phyloP scores from a whole-genome alignment of 2,113 vertebrate species.

The Mormyrus lacerda region DNA sequence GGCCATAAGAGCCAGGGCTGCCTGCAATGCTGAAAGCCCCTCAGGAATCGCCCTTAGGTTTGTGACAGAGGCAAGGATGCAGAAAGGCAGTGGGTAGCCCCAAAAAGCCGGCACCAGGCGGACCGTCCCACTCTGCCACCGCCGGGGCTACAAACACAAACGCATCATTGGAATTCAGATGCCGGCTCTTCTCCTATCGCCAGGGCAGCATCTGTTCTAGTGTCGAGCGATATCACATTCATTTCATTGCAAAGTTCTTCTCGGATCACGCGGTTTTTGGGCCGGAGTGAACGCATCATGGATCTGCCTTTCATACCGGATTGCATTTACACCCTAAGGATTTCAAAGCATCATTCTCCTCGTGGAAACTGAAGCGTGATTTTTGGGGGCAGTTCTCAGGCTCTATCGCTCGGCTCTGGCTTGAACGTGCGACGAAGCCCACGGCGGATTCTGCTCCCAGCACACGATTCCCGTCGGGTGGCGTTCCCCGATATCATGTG shows the following conservation, averaged over 20 bases:
- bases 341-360: neutral
- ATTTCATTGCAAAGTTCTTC: neutral
- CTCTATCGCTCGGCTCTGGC: neutral
- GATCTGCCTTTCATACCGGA: neutral
- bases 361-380: neutral
- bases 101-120: neutral
- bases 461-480: neutral
- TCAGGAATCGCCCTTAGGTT: neutral
- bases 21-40: neutral
- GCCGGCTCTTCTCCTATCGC: neutral
- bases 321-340: neutral
- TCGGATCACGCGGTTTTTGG: neutral
- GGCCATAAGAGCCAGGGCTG: conserved; percentile 30
- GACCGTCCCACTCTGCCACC: neutral
- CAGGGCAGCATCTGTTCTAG: neutral
- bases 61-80: neutral
- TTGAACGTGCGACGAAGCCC: too few relatives aligned
- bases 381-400: neutral
- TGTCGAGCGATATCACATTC: neutral
- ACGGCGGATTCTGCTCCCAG: neutral
- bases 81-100: neutral
- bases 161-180: neutral
- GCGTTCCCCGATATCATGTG: neutral
- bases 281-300: neutral
- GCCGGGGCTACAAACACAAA: neutral